phyloP scores from a whole-genome alignment of 2,113 vertebrate genomes.

The Herpailurus yagouaroundi region DNA sequence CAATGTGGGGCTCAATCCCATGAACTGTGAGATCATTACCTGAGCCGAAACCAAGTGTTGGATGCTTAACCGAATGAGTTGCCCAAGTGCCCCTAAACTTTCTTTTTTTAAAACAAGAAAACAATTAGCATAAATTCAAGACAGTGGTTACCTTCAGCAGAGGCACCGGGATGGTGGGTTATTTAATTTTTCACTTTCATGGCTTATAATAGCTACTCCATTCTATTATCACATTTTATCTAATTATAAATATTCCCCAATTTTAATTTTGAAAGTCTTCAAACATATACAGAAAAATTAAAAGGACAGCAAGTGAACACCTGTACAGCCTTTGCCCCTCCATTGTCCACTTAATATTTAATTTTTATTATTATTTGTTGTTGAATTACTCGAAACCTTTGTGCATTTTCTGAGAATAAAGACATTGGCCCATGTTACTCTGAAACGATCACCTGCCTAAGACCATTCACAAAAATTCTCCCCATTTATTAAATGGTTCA shows the following conservation, averaged over 20 bases:
- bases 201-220: not conserved
- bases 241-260: not conserved
- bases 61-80: no score
- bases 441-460: not conserved
- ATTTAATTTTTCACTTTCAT: no score
- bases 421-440: not conserved
- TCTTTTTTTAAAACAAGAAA: not conserved
- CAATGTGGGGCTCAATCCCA: no score
- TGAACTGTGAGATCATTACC: no score
- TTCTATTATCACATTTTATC: not conserved
- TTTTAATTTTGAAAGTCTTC: not conserved
- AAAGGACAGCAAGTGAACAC: not conserved
- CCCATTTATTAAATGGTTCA: not conserved
- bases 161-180: not conserved
- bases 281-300: not conserved
- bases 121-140: not conserved
- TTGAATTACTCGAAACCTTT: not conserved
- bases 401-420: not conserved
- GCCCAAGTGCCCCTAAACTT: no score
- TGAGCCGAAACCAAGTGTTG: no score
- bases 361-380: not conserved
- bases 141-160: fast-evolving
- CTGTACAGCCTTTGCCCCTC: not conserved
- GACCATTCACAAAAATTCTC: not conserved
- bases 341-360: no score